Evolutionary conservation across 2,113 vertebrate genomes (phyloP).

Genomic region (Poeciliopsis turrubarensis): DNA sequence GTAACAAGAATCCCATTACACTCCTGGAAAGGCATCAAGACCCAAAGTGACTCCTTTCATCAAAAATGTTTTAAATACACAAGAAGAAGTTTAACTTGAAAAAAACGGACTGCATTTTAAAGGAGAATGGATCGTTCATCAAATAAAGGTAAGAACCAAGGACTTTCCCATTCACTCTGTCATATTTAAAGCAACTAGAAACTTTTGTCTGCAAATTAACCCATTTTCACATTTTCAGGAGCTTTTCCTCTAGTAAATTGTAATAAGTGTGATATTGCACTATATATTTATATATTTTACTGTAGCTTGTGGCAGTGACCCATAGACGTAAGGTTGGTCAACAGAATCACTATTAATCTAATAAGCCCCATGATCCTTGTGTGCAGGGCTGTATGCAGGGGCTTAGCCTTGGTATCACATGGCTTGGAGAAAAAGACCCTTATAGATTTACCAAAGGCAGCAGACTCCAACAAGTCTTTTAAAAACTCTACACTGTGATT

Average conservation of each 20-base stretch:
- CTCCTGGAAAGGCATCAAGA: conserved; percentile 87
- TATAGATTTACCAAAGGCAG: conserved; percentile 36
- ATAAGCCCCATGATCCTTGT: conserved; percentile 74
- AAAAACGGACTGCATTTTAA: conserved; percentile 24
- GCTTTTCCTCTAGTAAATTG: neutral
- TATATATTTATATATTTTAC: conserved; percentile 9
- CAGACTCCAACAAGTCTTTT: conserved; percentile 36
- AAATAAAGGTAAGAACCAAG: conserved; percentile 47
- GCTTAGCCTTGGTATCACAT: conserved; percentile 78
- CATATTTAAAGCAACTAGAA: neutral
- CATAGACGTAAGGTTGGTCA: conserved; percentile 58
- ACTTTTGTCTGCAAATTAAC: neutral
- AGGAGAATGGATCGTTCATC: conserved; percentile 14
- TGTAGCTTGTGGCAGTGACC: conserved; percentile 42
- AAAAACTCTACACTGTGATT: neutral
- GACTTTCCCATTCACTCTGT: neutral
- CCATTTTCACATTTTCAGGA: neutral
- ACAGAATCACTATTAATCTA: conserved; percentile 80
- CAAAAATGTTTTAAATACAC: conserved; percentile 1
- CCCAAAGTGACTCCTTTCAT: conserved; percentile 28
- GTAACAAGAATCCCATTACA: conserved; percentile 99
- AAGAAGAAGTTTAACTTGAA: neutral
- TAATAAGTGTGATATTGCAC: conserved; percentile 14
- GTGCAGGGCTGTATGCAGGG: conserved; percentile 64
- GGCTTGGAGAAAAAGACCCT: conserved; percentile 48